These are phyloP conservation scores for Halcyon badia DNA, from an alignment of 2,797 vertebrate genomes.

Conservation along the genomic window DNA sequence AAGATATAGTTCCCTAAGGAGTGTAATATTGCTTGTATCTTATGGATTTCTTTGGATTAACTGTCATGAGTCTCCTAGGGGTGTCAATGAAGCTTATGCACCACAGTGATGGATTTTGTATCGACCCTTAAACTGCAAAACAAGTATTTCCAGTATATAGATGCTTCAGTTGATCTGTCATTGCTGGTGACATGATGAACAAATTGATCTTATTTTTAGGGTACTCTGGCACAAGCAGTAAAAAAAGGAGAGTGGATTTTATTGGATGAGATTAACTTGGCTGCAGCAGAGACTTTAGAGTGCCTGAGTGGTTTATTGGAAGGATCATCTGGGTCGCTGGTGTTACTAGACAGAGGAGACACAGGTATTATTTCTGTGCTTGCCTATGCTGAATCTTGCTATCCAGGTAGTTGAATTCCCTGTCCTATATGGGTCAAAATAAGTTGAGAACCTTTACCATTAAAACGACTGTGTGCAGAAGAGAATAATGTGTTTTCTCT, in stretches of 20 bases:
- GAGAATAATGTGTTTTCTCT: background rate
- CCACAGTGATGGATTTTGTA: background rate
- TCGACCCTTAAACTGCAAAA: background rate
- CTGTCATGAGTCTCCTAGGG: background rate
- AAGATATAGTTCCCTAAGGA: background rate
- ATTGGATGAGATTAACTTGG: slow-evolving; percentile 97
- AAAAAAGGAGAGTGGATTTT: slow-evolving; percentile 98
- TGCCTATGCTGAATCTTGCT: background rate
- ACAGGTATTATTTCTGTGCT: slow-evolving; percentile 82
- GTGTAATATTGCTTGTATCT: background rate
- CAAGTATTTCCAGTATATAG: background rate
- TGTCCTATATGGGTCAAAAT: background rate
- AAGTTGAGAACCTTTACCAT: background rate
- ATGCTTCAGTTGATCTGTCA: background rate
- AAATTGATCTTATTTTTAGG: slow-evolving; percentile 79
- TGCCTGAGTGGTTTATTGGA: slow-evolving; percentile 96
- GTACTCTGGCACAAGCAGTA: slow-evolving; percentile 92
- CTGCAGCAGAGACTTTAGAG: slow-evolving; percentile 94
- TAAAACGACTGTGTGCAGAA: background rate
- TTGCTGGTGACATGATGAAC: background rate
- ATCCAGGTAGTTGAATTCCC: background rate
- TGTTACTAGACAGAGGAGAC: slow-evolving; percentile 95
- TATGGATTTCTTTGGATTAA: background rate
- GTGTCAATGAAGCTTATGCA: background rate
- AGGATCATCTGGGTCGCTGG: slow-evolving; percentile 89